A percentile compares a stretch with the other conserved stretches of the same genome.
Evolutionary conservation across 2,888 invertebrate genomes (phyloP).

Genomic region (Acanthosepion pharaonis): DNA sequence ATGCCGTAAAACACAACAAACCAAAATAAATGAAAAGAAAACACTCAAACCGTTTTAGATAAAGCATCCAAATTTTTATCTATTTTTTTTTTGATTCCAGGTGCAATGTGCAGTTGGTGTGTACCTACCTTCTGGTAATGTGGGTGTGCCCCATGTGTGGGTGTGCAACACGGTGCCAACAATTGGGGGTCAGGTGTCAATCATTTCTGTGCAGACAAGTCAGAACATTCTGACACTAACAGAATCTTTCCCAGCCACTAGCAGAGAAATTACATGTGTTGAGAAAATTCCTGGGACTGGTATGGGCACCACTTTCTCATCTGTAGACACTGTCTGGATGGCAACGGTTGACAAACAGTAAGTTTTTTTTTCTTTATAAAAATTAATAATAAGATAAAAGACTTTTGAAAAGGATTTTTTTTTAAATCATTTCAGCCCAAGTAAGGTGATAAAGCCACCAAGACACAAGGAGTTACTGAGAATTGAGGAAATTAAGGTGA

Average conservation of each 20-base stretch:
- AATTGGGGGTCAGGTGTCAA: constrained; percentile 79
- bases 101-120: constrained; percentile 71
- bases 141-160: constrained; percentile 87
- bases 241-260: constrained; percentile 69
- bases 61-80: too few relatives aligned
- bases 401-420: not conserved
- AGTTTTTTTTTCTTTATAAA: constrained; percentile 51
- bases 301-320: constrained; percentile 54
- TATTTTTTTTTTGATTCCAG: constrained; percentile 54
- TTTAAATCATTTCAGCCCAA: constrained; percentile 55
- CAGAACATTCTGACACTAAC: constrained; percentile 64
- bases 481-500: too few relatives aligned
- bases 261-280: constrained; percentile 63
- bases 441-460: too few relatives aligned
- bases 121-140: constrained; percentile 75
- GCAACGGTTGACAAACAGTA: constrained; percentile 87
- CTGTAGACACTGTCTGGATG: constrained; percentile 84
- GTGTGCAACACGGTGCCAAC: constrained; percentile 86
- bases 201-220: constrained; percentile 78
- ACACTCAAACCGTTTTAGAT: too few relatives aligned
- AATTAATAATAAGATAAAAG: too few relatives aligned
- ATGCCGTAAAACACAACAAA: too few relatives aligned
- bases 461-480: too few relatives aligned
- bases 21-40: too few relatives aligned
- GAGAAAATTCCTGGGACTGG: constrained; percentile 69